Evolutionary conservation across 2,113 vertebrate genomes (phyloP), one percentile per base, ranked within the genome.

Genomic region (Oryzias javanicus): DNA sequence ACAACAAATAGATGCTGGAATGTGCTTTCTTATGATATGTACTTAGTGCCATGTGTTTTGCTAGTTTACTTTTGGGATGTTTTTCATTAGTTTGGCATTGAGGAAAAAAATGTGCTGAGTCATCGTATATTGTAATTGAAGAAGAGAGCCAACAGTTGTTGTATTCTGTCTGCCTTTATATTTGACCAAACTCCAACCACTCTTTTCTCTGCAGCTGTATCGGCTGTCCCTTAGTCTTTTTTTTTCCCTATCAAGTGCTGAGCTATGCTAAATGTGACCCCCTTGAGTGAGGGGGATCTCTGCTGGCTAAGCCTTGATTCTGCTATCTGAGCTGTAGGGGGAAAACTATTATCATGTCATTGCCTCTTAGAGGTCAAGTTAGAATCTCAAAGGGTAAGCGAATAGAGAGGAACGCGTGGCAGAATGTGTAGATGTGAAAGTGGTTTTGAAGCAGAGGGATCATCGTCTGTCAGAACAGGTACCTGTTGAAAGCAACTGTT

Each of bases 241-340:
- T 64, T 60, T 57, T 55, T 41, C 45, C 52, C 22, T 22, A 22
- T 22, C 70, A 55, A 76, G 70, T 75, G 86, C 86, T 88, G 82
- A 87, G 76, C 76, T 19, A 54, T 50, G 83, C 79, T 86, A 35
- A 87, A 87, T 77, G 70, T 83, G 85, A 89, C 69, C 49, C 74
- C 81, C 22, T 6, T 14, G 5, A 16, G 13, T 10, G 64, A 51
- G 51, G 54, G 52, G 14, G 42, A 70, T 55, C 76, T 78, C 45
- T 80, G 76, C 82, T 85, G 65, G 73, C 82, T 77, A 74, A 79
- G 67, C 62, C 56, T 27, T 19, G 15, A 46, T 41, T 15, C 60
- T 52, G 84, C 78, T 62, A 84, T 78, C 67, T 45, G 76, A 81
- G 78, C 71, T n/a, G 19, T 16, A 13, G 17, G 25, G 60, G 22